Percentiles rank a stretch among this genome's conserved stretches.
These are phyloP conservation scores for Thecocarcelia acutangulata DNA, from an alignment of 2,888 invertebrate species.

Conservation along the genomic window DNA sequence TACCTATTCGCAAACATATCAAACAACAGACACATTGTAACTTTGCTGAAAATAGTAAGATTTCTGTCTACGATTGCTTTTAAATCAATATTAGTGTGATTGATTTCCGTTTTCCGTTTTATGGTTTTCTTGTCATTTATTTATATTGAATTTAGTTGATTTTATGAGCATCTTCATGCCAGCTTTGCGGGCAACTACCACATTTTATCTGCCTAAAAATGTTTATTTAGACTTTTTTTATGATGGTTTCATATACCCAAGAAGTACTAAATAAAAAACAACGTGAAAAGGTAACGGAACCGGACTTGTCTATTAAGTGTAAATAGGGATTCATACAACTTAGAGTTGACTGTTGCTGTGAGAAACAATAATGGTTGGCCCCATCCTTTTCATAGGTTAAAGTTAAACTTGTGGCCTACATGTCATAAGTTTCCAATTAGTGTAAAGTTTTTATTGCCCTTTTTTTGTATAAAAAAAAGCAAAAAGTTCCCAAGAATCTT, in stretches of 20 bases:
- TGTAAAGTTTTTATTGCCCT: constrained; percentile 15
- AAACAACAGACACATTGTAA: neutral
- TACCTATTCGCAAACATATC: constrained; percentile 13
- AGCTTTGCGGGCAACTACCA: constrained; percentile 30
- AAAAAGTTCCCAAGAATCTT: constrained; percentile 33
- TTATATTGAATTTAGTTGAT: constrained; percentile 27
- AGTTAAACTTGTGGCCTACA: constrained; percentile 19
- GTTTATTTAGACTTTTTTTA: neutral
- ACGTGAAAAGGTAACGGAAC: neutral
- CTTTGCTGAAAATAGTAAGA: constrained; percentile 9
- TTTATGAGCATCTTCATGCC: constrained; percentile 19
- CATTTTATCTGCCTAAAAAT: constrained; percentile 34
- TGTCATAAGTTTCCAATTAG: constrained; percentile 21
- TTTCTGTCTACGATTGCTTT: constrained; percentile 45
- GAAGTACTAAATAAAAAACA: neutral
- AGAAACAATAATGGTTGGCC: constrained; percentile 15
- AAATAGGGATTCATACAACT: constrained; percentile 35
- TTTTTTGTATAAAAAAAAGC: neutral
- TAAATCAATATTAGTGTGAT: constrained; percentile 65
- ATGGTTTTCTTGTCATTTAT: constrained; percentile 39
- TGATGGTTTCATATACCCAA: neutral
- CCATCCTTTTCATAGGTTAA: neutral
- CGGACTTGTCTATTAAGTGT: constrained; percentile 35
- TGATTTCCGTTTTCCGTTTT: constrained; percentile 62
- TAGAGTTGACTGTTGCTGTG: constrained; percentile 7